These are phyloP conservation scores for Rhinichthys osculus DNA, from an alignment of 2,797 vertebrate species.

Conservation along the genomic window DNA sequence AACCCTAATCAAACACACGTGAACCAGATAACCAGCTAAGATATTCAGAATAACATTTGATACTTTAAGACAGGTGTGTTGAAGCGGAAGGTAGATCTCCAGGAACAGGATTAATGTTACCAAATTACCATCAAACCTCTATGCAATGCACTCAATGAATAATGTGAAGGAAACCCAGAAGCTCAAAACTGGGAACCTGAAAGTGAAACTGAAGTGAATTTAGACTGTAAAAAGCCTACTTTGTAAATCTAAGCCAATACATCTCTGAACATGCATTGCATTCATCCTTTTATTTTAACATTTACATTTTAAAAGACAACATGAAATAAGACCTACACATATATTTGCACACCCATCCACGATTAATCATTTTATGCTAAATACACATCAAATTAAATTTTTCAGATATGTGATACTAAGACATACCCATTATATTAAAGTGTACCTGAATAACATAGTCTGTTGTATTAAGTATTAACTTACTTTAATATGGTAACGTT, in stretches of 20 bases:
- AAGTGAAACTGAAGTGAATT: not conserved
- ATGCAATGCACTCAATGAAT: not conserved
- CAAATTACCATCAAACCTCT: not conserved
- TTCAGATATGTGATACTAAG: not conserved
- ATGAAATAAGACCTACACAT: not conserved
- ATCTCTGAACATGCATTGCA: not conserved
- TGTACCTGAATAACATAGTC: not conserved
- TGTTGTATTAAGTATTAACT: not conserved
- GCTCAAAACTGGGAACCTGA: not conserved
- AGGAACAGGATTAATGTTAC: not conserved
- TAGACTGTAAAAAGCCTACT: not conserved
- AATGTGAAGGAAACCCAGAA: not conserved
- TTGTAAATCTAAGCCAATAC: not conserved
- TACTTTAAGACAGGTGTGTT: not conserved
- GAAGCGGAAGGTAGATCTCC: not conserved
- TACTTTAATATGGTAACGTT: not conserved
- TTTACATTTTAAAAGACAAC: constrained; percentile 3
- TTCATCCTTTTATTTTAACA: not conserved
- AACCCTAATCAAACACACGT: not conserved
- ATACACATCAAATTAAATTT: not conserved
- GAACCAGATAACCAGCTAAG: no score
- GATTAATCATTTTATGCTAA: not conserved
- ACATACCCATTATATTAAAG: not conserved
- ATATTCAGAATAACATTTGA: not conserved
- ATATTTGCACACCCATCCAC: not conserved